Percentiles rank a stretch among this genome's conserved stretches.
phyloP scores from a whole-genome alignment of 1,140 invertebrate genomes.

The Drosophila willistoni region DNA sequence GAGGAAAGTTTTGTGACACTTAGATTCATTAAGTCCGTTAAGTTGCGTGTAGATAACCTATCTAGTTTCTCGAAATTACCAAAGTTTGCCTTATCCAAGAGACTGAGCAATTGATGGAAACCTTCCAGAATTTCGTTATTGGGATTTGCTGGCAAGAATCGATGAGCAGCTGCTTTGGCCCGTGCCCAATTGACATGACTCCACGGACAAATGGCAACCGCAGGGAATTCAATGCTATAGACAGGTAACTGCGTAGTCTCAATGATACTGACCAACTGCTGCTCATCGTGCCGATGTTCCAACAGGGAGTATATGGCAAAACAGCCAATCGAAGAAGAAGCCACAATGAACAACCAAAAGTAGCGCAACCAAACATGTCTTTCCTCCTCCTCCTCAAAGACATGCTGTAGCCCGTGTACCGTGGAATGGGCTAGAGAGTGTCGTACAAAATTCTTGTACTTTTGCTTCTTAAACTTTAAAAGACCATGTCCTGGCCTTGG shows the following conservation, averaged over 20 bases:
- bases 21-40: slow-evolving; percentile 2
- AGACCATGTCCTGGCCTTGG: slow-evolving; percentile 29
- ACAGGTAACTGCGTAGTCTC: slow-evolving; percentile 87
- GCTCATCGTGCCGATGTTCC: slow-evolving; percentile 43
- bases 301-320: slow-evolving; percentile 42
- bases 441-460: slow-evolving; percentile 28
- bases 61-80: slow-evolving; percentile 37
- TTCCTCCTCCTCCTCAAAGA: slow-evolving; percentile 29
- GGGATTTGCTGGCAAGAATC: slow-evolving; percentile 53
- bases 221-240: slow-evolving; percentile 88
- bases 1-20: slow-evolving; percentile 32
- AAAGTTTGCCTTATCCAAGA: slow-evolving; percentile 50
- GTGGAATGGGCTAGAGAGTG: slow-evolving; percentile 43
- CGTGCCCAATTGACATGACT: slow-evolving; percentile 70
- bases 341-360: slow-evolving; percentile 56
- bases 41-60: slow-evolving; percentile 23
- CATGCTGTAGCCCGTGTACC: slow-evolving; percentile 62
- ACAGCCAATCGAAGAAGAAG: slow-evolving; percentile 28
- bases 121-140: slow-evolving; percentile 24
- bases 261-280: slow-evolving; percentile 83
- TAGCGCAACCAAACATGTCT: slow-evolving; percentile 41
- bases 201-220: slow-evolving; percentile 86
- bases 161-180: slow-evolving; percentile 35
- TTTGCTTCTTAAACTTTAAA: slow-evolving; percentile 33
- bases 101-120: slow-evolving; percentile 45